Base-by-base conservation (phyloP, 2,888 invertebrate genomes). In the Ochlodes sylvanus region DNA sequence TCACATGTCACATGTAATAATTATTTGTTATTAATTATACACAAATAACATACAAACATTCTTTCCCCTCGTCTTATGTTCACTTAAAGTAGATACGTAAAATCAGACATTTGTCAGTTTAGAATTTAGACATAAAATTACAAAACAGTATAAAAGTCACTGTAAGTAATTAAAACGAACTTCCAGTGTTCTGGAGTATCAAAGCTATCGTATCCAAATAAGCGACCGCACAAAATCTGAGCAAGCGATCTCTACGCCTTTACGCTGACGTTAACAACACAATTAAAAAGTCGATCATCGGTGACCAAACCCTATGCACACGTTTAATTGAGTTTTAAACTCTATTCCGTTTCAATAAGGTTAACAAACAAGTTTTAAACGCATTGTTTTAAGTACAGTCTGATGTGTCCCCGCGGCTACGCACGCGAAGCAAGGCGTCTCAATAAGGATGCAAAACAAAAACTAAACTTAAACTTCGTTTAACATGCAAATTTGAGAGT, bases 401-500 rank as follows among this genome's bases (percentile, higher is more conserved):
- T 75, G 73, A 77, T 77, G 72, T 81, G 82, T 85, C 83, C 84
- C 80, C 76, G 79, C 81, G 86, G 87, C 88, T 76, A 87, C 81
- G 82, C 90, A 89, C 89, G 89, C 87, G 81, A 88, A 76, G 75
- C 80, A 81, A 80, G 75, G 85, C 87, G 88, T 90, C 92, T 92
- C 88, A 91, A 91, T 91, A 90, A 87, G 84, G 85, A 81, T 83
- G 81, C 83, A 90, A 89, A 92, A 92, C 86, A 87, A 93, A 90
- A 89, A 87, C 80, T 81, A 86, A 90, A 85, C 80, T 82, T 84
- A 86, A 89, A 89, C 90, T 92, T 93, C 92, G 93, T 92, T 93
- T 93, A 93, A 93, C 92, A 93, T 93, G 93, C 92, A 93, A 93
- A 93, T 93, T 92, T 93, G 90, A 93, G 86, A 93, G 89, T 88